Evolutionary conservation across 2,113 vertebrate genomes (phyloP).

Genomic region (Microtus pennsylvanicus): DNA sequence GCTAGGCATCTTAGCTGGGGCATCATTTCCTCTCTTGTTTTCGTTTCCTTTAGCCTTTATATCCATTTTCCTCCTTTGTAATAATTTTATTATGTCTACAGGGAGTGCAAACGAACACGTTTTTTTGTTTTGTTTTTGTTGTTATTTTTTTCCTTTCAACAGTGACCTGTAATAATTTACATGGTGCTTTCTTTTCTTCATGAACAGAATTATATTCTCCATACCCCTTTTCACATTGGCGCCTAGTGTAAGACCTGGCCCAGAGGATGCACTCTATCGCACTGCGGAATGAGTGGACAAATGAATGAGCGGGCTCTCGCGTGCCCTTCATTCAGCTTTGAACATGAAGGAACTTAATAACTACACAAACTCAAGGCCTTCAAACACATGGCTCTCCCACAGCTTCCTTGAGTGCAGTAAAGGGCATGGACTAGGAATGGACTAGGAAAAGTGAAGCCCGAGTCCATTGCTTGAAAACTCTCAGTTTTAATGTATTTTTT

Average conservation of each 20-base stretch:
- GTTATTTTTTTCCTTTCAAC: background rate
- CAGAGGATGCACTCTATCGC: background rate
- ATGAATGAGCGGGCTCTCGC: background rate
- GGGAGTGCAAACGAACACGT: background rate
- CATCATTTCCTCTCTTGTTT: background rate
- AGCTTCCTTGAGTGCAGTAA: background rate
- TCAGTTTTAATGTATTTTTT: conserved; percentile 20
- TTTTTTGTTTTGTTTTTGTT: too few relatives aligned
- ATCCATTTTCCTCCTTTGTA: background rate
- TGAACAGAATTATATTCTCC: conserved; percentile 5
- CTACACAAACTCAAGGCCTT: conserved; percentile 41
- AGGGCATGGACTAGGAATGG: background rate
- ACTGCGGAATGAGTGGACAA: background rate
- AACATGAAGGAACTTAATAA: conserved; percentile 38
- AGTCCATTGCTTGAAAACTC: conserved; percentile 37
- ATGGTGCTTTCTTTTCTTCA: conserved; percentile 28
- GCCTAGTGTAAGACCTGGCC: background rate
- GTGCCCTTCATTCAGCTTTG: conserved; percentile 22
- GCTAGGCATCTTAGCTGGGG: too few relatives aligned
- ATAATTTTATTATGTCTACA: conserved; percentile 26
- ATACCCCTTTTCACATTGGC: background rate
- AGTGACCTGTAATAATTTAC: conserved; percentile 18
- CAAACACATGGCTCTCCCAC: background rate
- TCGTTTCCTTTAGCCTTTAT: background rate
- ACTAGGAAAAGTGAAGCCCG: background rate